Evolutionary conservation across 35 echinoderm and acorn worm species (phyloP).

Genomic region (Lytechinus pictus): DNA sequence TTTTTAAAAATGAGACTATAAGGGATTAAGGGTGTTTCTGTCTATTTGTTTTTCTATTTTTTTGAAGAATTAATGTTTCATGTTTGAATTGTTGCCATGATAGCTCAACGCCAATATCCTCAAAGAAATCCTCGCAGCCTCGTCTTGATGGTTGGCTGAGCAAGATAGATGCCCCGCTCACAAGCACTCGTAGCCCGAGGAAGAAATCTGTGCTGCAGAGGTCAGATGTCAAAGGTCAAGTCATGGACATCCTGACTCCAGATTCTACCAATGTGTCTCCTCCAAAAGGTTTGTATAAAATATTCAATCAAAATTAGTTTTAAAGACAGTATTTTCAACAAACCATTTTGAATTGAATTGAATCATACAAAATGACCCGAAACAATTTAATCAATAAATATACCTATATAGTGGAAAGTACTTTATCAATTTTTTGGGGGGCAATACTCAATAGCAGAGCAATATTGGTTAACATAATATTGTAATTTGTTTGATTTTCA

Average conservation of each 20-base stretch:
- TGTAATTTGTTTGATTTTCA: neutral
- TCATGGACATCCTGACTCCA: neutral
- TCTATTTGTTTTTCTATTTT: too few species aligned
- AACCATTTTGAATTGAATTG: too few species aligned
- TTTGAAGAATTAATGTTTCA: neutral
- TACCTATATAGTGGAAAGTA: too few species aligned
- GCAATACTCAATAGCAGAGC: too few species aligned
- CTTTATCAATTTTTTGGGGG: too few species aligned
- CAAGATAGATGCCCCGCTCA: neutral
- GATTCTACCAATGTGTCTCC: neutral
- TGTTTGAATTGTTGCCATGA: neutral
- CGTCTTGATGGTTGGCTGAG: neutral
- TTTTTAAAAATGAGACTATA: too few species aligned
- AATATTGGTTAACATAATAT: neutral
- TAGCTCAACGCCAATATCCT: conserved; percentile 23
- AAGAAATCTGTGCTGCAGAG: neutral
- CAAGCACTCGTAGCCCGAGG: neutral
- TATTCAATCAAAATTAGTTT: too few species aligned
- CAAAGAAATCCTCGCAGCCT: conserved; percentile 16
- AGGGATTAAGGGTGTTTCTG: too few species aligned
- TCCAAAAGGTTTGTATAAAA: conserved; percentile 39
- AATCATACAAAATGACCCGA: too few species aligned
- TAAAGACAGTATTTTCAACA: too few species aligned
- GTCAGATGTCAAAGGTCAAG: neutral
- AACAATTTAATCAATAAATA: too few species aligned